Conservation (phyloP, 92 coral and sea anemone species). For the Bergia puertoricense region DNA sequence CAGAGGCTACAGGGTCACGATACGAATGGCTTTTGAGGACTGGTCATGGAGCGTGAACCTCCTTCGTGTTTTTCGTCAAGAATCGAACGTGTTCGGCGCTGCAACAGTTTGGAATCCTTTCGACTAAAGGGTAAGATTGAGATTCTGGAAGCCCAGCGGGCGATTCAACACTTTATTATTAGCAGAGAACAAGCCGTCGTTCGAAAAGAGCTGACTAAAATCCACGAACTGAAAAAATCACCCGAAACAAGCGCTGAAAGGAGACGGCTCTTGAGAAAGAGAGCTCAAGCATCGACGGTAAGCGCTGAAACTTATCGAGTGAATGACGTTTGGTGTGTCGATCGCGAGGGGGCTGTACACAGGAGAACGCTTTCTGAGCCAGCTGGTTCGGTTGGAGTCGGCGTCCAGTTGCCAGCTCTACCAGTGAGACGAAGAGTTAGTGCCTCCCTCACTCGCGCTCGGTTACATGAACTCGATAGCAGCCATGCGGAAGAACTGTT, state of each 20-base stretch:
- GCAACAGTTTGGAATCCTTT: conserved; percentile 65
- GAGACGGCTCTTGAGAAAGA: conserved; percentile 34
- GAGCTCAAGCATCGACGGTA: neutral
- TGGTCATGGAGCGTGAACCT: conserved; percentile 44
- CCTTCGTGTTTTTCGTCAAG: conserved; percentile 80
- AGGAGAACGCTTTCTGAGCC: conserved; percentile 24
- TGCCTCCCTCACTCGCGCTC: neutral
- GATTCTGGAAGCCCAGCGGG: conserved; percentile 56
- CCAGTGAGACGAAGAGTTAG: neutral
- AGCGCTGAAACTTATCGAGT: conserved; percentile 6
- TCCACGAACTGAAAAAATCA: conserved; percentile 51
- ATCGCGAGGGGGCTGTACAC: neutral
- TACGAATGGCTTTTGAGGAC: neutral
- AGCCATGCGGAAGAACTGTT: neutral
- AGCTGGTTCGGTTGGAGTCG: neutral
- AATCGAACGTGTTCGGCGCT: conserved; percentile 75
- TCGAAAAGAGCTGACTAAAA: conserved; percentile 53
- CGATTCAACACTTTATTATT: conserved; percentile 56
- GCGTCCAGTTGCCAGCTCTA: neutral
- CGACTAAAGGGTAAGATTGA: conserved; percentile 58
- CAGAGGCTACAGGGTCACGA: neutral
- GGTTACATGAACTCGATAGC: neutral
- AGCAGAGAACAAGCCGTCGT: conserved; percentile 54
- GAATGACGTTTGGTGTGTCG: neutral
- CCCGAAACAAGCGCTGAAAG: conserved; percentile 53